Evolutionary conservation across 2,797 vertebrate species (phyloP), one percentile per base, ranked within the genome.

Genomic region (Acestrorhynchus altus): DNA sequence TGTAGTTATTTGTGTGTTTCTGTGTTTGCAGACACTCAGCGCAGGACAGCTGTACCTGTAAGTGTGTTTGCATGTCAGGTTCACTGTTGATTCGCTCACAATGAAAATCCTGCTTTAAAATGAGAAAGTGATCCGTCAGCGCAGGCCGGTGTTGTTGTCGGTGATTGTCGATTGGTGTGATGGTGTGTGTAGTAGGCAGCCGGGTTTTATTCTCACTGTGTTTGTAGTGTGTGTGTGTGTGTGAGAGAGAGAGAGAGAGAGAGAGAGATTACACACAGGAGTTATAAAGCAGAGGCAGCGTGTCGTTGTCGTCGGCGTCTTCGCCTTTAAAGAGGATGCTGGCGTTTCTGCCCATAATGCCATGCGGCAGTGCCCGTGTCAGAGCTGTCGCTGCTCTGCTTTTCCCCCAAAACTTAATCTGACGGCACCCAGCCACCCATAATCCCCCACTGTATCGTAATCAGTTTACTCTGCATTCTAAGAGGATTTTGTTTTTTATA

Each of bases 381-480:
- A 95, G 93, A 92, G 91, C 93, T 92, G 95, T 94, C 94, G 94
- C 94, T 94, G 94, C 92, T 92, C 94, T 90, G 89, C 91, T 93
- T 54, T 71, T 31, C 92, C 91, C 94, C 90, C 57, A 35, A 60
- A 94, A 94, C 86, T 96, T 98, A 97, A 96, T 96, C 95, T 97
- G 95, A 97, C 96, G 96, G 94, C 95, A 93, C 92, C 92, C 94
- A 93, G 94, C 92, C 91, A 94, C 92, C 93, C 90, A 91, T 96
- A 98, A 97, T 97, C 95, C 95, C 94, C 93, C 91, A 90, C 92
- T 95, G 95, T 96, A 96, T 96, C 94, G 91, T 96, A 96, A 96
- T 97, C 95, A 96, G 95, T 96, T 97, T 96, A 96, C 93, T 96
- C 94, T 95, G 94, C 94, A 96, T 95, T 95, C 94, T 96, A 96